Evolutionary conservation across 2,797 vertebrate genomes (phyloP).

Genomic region (Fratercula arctica): DNA sequence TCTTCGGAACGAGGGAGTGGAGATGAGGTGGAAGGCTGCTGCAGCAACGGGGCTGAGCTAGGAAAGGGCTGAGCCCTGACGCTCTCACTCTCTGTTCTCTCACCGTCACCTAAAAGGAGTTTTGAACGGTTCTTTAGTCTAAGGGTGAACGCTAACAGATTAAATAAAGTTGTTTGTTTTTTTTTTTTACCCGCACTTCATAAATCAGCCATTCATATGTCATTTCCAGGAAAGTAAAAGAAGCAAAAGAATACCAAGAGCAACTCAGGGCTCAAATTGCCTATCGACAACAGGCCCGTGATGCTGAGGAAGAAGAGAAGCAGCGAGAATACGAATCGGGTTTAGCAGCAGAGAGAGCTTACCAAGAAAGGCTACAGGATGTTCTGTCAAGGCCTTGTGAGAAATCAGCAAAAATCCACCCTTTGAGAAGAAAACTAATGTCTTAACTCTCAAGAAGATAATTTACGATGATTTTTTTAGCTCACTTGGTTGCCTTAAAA

Average conservation of each 20-base stretch:
- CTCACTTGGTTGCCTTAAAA: background rate
- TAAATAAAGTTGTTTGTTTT: background rate
- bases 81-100: background rate
- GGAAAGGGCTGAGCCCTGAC: background rate
- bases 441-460: background rate
- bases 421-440: conserved; percentile 72
- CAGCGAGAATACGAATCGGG: conserved; percentile 71
- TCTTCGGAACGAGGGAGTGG: background rate
- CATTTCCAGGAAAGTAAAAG: conserved; percentile 70
- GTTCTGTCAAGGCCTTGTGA: conserved; percentile 69
- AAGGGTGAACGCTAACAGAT: background rate
- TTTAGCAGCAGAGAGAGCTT: conserved; percentile 64
- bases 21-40: background rate
- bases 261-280: conserved; percentile 83
- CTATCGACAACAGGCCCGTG: conserved; percentile 60
- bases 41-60: background rate
- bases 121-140: background rate
- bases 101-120: background rate
- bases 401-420: conserved; percentile 65
- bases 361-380: conserved; percentile 72
- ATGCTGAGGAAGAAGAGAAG: conserved; percentile 70
- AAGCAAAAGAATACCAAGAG: conserved; percentile 71
- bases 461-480: background rate
- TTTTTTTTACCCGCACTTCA: background rate
- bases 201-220: background rate